Conservation (phyloP, 1,140 invertebrate species). For the Eriosoma lanigerum region DNA sequence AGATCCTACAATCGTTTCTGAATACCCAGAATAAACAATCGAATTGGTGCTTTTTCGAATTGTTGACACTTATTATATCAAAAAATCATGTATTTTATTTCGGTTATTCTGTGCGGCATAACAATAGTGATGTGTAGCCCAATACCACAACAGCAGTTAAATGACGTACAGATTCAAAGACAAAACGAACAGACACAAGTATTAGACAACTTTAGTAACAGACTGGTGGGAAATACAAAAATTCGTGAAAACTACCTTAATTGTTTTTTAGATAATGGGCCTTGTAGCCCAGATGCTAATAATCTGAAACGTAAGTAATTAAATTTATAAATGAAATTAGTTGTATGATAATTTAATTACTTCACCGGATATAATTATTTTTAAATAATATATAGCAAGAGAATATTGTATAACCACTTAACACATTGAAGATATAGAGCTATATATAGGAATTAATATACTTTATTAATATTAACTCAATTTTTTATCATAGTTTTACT, state of each 20-base stretch:
- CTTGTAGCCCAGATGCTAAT: slow-evolving; percentile 69
- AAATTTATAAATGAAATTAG: too few relatives aligned
- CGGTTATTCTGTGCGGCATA: not conserved
- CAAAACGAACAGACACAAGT: slow-evolving; percentile 4
- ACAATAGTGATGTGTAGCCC: not conserved
- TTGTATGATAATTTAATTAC: too few relatives aligned
- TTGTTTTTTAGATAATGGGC: slow-evolving; percentile 68
- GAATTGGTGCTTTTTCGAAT: not conserved
- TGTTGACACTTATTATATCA: not conserved
- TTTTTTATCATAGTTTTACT: too few relatives aligned
- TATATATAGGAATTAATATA: too few relatives aligned
- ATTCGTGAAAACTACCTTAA: slow-evolving; percentile 67
- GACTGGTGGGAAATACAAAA: slow-evolving; percentile 61
- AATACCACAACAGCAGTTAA: not conserved
- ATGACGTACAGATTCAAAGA: not conserved
- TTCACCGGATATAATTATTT: too few relatives aligned
- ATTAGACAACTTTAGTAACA: slow-evolving; percentile 4
- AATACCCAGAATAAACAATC: not conserved
- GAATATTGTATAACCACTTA: too few relatives aligned
- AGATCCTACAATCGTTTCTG: not conserved
- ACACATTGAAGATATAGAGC: too few relatives aligned
- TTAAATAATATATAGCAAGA: too few relatives aligned
- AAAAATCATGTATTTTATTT: not conserved
- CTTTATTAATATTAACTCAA: too few relatives aligned
- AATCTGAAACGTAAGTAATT: slow-evolving; percentile 69